These are phyloP conservation scores for Montipora efflorescens DNA, from an alignment of 64 coral and sea anemone genomes.

Conservation along the genomic window DNA sequence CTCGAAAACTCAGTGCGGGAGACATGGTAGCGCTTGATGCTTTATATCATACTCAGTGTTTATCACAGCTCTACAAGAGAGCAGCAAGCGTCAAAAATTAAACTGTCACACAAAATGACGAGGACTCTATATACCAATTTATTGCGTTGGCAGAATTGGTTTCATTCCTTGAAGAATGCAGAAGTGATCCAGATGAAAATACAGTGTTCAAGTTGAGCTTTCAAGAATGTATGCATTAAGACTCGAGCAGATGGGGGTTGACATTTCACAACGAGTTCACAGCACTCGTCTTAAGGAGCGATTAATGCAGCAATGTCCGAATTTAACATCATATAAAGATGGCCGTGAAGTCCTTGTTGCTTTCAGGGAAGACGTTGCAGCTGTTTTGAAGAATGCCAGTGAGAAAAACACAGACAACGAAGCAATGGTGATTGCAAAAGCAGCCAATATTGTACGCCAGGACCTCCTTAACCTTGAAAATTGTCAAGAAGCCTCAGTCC, in stretches of 20 bases:
- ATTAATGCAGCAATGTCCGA: constrained; percentile 10
- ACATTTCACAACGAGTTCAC: constrained; percentile 13
- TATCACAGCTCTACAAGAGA: constrained; percentile 11
- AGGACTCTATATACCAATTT: neutral
- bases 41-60: constrained; percentile 2
- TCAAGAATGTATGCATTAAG: too few relatives aligned
- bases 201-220: too few relatives aligned
- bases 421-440: neutral
- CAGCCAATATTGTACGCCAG: constrained; percentile 16
- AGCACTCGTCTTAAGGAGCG: neutral
- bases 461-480: neutral
- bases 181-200: too few relatives aligned
- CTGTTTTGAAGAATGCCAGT: neutral
- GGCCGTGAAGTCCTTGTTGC: constrained; percentile 7
- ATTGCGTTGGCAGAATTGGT: neutral
- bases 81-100: neutral
- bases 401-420: neutral
- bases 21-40: constrained; percentile 22
- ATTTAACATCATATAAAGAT: neutral
- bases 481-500: constrained; percentile 13
- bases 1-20: neutral
- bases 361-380: neutral
- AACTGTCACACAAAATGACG: neutral
- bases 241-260: too few relatives aligned
- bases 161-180: neutral